These are phyloP conservation scores for Oreotrochilus melanogaster DNA, from an alignment of 2,113 vertebrate species.

Conservation along the genomic window DNA sequence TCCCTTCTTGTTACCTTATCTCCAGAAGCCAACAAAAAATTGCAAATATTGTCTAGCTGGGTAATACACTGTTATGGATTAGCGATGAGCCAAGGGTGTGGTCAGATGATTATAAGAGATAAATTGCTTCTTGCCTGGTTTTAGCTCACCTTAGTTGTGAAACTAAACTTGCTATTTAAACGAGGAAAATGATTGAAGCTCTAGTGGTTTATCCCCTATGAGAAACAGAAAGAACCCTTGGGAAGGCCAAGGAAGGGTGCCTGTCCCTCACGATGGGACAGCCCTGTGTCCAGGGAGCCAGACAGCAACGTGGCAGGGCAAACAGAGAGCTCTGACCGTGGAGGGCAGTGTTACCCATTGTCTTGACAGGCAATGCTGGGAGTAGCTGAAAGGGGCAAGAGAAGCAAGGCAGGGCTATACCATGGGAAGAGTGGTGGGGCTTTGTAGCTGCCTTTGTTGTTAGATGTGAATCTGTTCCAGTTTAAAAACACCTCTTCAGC, in stretches of 20 bases:
- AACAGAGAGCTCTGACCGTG: background rate
- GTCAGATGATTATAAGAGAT: background rate
- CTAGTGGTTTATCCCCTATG: background rate
- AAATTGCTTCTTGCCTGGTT: background rate
- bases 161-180: background rate
- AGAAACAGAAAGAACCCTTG: background rate
- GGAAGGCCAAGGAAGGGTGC: background rate
- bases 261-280: rapidly evolving
- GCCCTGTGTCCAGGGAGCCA: background rate
- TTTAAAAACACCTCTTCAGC: background rate
- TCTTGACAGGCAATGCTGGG: background rate
- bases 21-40: background rate
- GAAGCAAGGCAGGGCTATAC: background rate
- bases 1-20: background rate
- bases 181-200: background rate
- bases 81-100: background rate
- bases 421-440: rapidly evolving
- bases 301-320: background rate
- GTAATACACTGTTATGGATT: background rate
- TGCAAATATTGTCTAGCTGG: background rate
- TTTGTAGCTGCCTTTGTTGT: background rate
- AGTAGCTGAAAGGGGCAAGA: background rate
- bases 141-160: background rate
- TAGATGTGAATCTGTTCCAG: background rate
- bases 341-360: background rate